Percentiles rank a stretch among this genome's conserved stretches.
Evolutionary conservation across 2,113 vertebrate genomes (phyloP).

Genomic region (Arenaria interpres): DNA sequence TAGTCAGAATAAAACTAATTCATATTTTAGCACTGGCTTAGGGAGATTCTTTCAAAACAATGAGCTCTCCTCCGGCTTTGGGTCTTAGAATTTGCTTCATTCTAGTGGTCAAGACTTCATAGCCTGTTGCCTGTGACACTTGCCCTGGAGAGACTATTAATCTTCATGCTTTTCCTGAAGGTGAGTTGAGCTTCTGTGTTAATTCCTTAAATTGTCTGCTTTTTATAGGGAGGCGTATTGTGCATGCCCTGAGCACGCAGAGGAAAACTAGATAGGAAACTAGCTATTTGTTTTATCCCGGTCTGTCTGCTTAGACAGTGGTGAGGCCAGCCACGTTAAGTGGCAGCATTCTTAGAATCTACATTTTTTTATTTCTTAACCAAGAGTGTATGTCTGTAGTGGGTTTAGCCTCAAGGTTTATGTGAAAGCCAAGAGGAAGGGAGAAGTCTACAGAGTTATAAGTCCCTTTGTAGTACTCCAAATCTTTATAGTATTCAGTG

Average conservation of each 20-base stretch:
- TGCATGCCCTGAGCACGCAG: fast-evolving
- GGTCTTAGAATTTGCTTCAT: neutral
- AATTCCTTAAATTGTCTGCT: neutral
- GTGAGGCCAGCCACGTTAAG: neutral
- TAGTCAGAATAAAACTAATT: neutral
- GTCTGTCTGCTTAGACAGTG: neutral
- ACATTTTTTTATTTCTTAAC: neutral
- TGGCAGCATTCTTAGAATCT: neutral
- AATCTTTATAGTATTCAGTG: neutral
- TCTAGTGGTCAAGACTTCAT: neutral
- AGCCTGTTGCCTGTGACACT: neutral
- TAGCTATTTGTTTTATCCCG: fast-evolving
- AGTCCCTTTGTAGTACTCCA: neutral
- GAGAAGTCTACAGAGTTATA: neutral
- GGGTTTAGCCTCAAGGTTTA: neutral
- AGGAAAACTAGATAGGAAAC: neutral
- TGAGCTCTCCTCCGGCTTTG: neutral
- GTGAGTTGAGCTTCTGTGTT: neutral
- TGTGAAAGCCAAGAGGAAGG: neutral
- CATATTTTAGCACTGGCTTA: neutral
- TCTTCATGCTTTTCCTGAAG: neutral
- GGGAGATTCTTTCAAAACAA: neutral
- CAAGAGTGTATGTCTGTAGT: neutral
- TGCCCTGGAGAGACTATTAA: neutral
- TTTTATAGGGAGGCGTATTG: neutral